Evolutionary conservation across 2,797 vertebrate genomes (phyloP), one percentile per base, ranked within the genome.

Genomic region (Tamandua tetradactyla): DNA sequence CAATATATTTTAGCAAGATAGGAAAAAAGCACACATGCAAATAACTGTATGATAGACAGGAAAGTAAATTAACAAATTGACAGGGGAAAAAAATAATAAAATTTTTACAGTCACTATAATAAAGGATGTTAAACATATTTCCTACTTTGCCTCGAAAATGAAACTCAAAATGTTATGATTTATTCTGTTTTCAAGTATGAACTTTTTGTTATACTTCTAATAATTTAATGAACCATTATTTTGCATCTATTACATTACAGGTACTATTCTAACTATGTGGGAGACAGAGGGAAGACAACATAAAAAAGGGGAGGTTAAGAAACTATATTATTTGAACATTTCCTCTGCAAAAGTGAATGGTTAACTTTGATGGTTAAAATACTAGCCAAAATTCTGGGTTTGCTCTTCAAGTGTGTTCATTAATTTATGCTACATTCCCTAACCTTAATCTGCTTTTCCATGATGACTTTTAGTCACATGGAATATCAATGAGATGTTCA

Each of bases 1-100:
- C 14, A 92, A 74, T 79, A 76, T 18, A 69, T 66, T 79, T 92
- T 81, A 92, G 57, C 15, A 87, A 94, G 84, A 68, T 25, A 87
- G 10, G 42, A 49, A 89, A 94, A 84, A 82, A 79, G 74, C 35
- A 85, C 74, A 84, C 25, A 87, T 40, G 72, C 66, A 94, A 95
- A 95, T 92, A 93, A 92, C 3, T 68, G 8, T 68, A 85, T 90
- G 88, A 88, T 2, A 85, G 72, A 82, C 42, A 89, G 74, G 11
- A 92, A 81, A 92, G 64, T 55, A 93, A 92, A 95, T 92, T 95
- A 94, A 89, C 61, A 95, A 96, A 93, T 3, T 82, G 59, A 94
- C 59, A 89, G 47, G 89, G 37, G 84, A 85, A 83, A 94, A 95
- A 87, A 92, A 64, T 92, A 95, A 92, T 94, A 55, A 84, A 80